These are phyloP conservation scores for Caenorhabditis angaria DNA, from an alignment of 2,888 invertebrate species.

Conservation along the genomic window DNA sequence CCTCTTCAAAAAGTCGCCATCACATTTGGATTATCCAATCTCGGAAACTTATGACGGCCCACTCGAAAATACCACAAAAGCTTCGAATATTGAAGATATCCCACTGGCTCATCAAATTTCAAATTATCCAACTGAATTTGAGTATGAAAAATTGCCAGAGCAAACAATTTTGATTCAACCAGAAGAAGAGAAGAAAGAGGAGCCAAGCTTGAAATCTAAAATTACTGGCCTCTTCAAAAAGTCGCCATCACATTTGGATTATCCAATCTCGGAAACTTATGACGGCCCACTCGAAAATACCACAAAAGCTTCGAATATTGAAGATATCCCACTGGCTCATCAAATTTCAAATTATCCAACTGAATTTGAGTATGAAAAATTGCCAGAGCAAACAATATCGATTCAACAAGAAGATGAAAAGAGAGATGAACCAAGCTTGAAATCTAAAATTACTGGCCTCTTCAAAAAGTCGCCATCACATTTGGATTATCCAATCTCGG, in stretches of 20 bases:
- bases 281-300: slow-evolving; percentile 18
- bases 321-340: slow-evolving; percentile 14
- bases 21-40: slow-evolving; percentile 50
- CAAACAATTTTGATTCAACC: slow-evolving; percentile 26
- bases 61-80: slow-evolving; percentile 31
- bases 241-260: slow-evolving; percentile 18
- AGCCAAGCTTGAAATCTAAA: slow-evolving; percentile 23
- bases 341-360: slow-evolving; percentile 33
- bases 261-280: slow-evolving; percentile 20
- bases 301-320: slow-evolving; percentile 6
- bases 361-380: slow-evolving; percentile 30
- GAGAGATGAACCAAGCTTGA: slow-evolving; percentile 25
- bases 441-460: slow-evolving; percentile 26
- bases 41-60: slow-evolving; percentile 49
- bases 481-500: slow-evolving; percentile 20
- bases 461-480: slow-evolving; percentile 30
- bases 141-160: slow-evolving; percentile 45
- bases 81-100: slow-evolving; percentile 41
- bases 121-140: slow-evolving; percentile 48
- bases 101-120: slow-evolving; percentile 51
- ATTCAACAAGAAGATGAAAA: slow-evolving; percentile 17
- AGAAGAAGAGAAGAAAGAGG: slow-evolving; percentile 26
- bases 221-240: slow-evolving; percentile 35
- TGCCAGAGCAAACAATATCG: slow-evolving; percentile 12
- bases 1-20: slow-evolving; percentile 38